phyloP scores from a whole-genome alignment of 2,888 invertebrate genomes.

The Branchellion lobata region DNA sequence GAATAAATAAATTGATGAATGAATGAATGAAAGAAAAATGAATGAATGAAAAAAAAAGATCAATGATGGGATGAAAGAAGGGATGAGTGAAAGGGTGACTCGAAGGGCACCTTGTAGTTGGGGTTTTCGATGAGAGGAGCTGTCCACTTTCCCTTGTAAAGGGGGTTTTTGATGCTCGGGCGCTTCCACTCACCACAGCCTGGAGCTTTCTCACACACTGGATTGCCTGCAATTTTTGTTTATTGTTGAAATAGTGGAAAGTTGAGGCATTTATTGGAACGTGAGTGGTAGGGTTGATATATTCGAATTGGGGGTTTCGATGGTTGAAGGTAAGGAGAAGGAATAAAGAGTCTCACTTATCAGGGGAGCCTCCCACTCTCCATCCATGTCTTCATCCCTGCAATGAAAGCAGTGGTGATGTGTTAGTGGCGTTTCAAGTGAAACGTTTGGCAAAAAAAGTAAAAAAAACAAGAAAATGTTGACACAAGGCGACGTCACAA shows the following conservation, averaged over 20 bases:
- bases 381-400: slow-evolving; percentile 96
- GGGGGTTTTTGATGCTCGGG: slow-evolving; percentile 82
- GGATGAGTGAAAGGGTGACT: no score
- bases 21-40: no score
- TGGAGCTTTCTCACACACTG: slow-evolving; percentile 74
- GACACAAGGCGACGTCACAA: neutral
- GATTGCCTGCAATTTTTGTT: slow-evolving; percentile 70
- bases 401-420: no score
- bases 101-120: slow-evolving; percentile 65
- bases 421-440: neutral
- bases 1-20: no score
- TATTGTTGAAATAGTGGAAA: neutral
- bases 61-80: no score
- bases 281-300: neutral
- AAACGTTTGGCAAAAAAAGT: neutral
- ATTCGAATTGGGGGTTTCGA: neutral
- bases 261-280: neutral
- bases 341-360: slow-evolving; percentile 64
- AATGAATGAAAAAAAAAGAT: no score
- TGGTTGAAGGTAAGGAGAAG: neutral
- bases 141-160: slow-evolving; percentile 92
- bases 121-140: slow-evolving; percentile 69
- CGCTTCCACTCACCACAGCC: slow-evolving; percentile 91
- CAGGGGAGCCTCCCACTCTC: slow-evolving; percentile 93
- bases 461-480: neutral